A percentile compares a stretch with the other conserved stretches of the same genome.
These are phyloP conservation scores for Apostichopus californicus DNA, from an alignment of 35 echinoderm and acorn worm genomes.

Conservation along the genomic window DNA sequence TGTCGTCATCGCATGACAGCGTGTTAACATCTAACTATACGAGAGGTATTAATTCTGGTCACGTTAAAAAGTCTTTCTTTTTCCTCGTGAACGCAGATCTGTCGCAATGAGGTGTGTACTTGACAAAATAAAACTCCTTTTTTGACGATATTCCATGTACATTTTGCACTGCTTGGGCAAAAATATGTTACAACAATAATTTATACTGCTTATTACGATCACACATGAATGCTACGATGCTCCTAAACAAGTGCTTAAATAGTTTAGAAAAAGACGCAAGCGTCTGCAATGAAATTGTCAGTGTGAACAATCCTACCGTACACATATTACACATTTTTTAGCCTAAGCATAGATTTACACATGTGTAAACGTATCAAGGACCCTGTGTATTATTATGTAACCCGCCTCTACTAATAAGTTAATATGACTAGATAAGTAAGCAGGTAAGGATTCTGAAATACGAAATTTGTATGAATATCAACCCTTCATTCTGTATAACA, in stretches of 20 bases:
- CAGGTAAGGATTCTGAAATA: too few species aligned
- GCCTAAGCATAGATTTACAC: too few species aligned
- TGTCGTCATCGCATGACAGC: not conserved
- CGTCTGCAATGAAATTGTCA: not conserved
- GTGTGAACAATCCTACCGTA: not conserved
- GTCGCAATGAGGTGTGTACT: conserved; percentile 67
- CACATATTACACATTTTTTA: not conserved
- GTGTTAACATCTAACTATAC: not conserved
- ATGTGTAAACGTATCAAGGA: too few species aligned
- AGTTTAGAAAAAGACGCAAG: not conserved
- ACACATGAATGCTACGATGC: not conserved
- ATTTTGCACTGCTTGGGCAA: not conserved
- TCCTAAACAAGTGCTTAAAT: not conserved
- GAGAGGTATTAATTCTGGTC: not conserved
- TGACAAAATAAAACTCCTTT: not conserved
- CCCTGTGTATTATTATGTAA: too few species aligned
- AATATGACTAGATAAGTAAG: too few species aligned
- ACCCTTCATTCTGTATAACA: too few species aligned
- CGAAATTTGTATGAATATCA: too few species aligned
- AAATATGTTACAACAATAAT: not conserved
- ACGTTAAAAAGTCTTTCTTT: conserved; percentile 19
- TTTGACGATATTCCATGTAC: not conserved
- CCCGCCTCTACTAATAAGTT: too few species aligned
- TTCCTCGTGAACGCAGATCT: conserved; percentile 75
- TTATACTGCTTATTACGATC: not conserved